phyloP scores from a whole-genome alignment of 2,797 vertebrate genomes.

The Antennarius maculatus region DNA sequence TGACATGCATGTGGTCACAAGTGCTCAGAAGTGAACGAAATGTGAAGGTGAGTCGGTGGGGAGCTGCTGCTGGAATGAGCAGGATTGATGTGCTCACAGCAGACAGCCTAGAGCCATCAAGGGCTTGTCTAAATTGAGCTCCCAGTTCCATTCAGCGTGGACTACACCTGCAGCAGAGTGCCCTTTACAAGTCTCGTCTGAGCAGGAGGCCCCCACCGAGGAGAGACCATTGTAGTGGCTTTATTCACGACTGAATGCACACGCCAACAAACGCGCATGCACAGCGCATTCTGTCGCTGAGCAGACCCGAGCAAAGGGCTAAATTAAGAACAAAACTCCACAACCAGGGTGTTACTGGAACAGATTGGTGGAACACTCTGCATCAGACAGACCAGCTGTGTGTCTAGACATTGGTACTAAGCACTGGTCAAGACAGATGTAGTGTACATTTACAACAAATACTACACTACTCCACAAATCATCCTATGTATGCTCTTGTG shows the following conservation, averaged over 20 bases:
- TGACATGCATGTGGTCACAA: slow-evolving; percentile 55
- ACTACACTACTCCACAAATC: neutral
- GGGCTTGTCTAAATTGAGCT: slow-evolving; percentile 55
- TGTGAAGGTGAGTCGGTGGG: slow-evolving; percentile 75
- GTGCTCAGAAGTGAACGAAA: slow-evolving; percentile 62
- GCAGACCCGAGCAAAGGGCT: slow-evolving; percentile 59
- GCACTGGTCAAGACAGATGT: slow-evolving; percentile 46
- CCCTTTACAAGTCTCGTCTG: slow-evolving; percentile 59
- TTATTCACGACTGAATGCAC: slow-evolving; percentile 36
- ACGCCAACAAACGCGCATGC: slow-evolving; percentile 10
- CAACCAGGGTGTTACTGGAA: slow-evolving; percentile 25
- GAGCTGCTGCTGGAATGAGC: slow-evolving; percentile 69
- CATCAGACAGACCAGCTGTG: slow-evolving; percentile 61
- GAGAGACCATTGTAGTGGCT: slow-evolving; percentile 50
- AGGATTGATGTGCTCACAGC: slow-evolving; percentile 74
- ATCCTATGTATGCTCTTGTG: neutral
- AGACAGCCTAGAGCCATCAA: slow-evolving; percentile 68
- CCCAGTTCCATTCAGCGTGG: slow-evolving; percentile 40
- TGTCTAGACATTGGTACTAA: slow-evolving; percentile 46
- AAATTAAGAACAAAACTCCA: slow-evolving; percentile 62
- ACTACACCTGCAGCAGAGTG: slow-evolving; percentile 52
- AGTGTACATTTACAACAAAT: slow-evolving; percentile 43
- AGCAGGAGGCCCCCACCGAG: slow-evolving; percentile 47
- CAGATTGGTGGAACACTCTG: slow-evolving; percentile 29
- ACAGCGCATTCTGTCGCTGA: slow-evolving; percentile 60